Conservation (phyloP, 2,888 invertebrate genomes). For the Gymnoscelis rufifasciata region DNA sequence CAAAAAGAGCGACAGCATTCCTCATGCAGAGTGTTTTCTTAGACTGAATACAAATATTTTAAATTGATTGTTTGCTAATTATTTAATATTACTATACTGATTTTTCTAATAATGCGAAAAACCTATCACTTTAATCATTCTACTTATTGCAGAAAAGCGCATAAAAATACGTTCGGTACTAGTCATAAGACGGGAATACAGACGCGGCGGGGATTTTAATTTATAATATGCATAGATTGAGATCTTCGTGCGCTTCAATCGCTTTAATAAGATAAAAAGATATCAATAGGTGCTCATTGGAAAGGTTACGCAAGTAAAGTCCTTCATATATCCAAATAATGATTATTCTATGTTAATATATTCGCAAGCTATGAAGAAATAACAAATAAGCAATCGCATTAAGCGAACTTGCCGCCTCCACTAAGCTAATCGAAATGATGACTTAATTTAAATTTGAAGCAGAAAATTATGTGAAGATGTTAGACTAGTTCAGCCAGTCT, state of each 20-base stretch:
- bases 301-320: conserved; percentile 8
- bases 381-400: conserved; percentile 5
- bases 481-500: conserved; percentile 27
- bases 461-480: conserved; percentile 24
- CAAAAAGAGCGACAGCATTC: neutral
- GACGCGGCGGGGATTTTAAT: too few relatives aligned
- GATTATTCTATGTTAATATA: conserved; percentile 7
- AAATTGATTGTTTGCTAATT: too few relatives aligned
- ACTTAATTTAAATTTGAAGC: conserved; percentile 10
- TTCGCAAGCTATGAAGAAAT: conserved; percentile 2
- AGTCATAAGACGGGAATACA: too few relatives aligned
- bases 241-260: too few relatives aligned
- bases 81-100: too few relatives aligned
- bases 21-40: neutral
- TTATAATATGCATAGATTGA: too few relatives aligned
- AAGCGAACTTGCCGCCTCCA: neutral
- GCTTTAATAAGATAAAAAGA: too few relatives aligned
- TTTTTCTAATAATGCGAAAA: too few relatives aligned
- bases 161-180: too few relatives aligned
- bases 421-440: conserved; percentile 6
- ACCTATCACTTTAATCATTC: too few relatives aligned
- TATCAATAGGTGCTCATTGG: too few relatives aligned
- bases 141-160: too few relatives aligned
- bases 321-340: conserved; percentile 5
- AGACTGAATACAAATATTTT: neutral